Evolutionary conservation across 2,797 vertebrate genomes (phyloP), one percentile per base, ranked within the genome.

Genomic region (Cryptoblepharus egeriae): DNA sequence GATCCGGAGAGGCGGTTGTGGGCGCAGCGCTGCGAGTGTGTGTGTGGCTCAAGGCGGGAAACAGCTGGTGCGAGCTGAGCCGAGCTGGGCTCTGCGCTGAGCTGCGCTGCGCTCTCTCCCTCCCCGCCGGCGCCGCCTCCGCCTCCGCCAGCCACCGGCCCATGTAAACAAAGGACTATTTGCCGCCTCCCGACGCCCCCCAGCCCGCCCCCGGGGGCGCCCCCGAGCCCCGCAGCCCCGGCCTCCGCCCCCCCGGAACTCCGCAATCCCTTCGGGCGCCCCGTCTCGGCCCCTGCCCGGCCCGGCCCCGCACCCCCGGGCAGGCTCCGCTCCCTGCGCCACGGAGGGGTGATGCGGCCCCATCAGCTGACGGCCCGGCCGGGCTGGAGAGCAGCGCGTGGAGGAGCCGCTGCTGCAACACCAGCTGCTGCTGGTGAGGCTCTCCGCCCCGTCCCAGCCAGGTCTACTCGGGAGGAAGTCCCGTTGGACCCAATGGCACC

Each of bases 11-110:
- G 94, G 93, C 96, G 96, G 97, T 96, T 96, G 96, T 93, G 89
- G 94, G 92, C 89, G 35, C 42, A 28, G 77, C 61, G 97, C n/a
- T 94, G 92, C 90, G 95, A 94, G 95, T 95, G 95, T 95, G 93
- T 93, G 93, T 93, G 97, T 97, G 97, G 94, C 97, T 97, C 97
- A 97, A 97, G 98, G 98, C 98, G 98, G 98, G 98, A 99, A 99
- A 98, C 98, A 99, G 98, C 98, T 99, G 98, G 98, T 98, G 95
- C 96, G 79, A 74, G 77, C 26, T 96, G 97, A 96, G 96, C 96
- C 96, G 96, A 97, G 95, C 97, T n/a, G n/a, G n/a, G n/a, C n/a
- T n/a, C n/a, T n/a, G n/a, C n/a, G n/a, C n/a, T n/a, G n/a, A n/a
- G n/a, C n/a, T n/a, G n/a, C n/a, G n/a, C n/a, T n/a, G n/a, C n/a